These are phyloP conservation scores for Brachionus sp. DNA, from an alignment of 1,140 invertebrate species.

Conservation along the genomic window DNA sequence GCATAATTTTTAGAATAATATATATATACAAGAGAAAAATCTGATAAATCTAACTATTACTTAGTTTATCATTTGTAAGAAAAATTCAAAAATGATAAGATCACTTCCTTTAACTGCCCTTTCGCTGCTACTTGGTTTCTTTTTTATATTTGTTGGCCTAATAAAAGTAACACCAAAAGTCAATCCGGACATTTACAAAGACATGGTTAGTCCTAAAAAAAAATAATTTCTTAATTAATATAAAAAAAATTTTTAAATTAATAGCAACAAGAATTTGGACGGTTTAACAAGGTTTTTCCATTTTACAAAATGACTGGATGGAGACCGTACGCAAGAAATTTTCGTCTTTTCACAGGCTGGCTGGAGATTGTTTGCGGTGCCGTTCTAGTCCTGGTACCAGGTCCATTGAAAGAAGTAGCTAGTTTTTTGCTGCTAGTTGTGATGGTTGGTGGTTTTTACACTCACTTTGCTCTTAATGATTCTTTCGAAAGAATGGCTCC, in stretches of 20 bases:
- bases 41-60: too few species aligned
- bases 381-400: conserved; percentile 65
- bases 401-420: conserved; percentile 76
- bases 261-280: conserved; percentile 92
- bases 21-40: not conserved
- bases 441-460: conserved; percentile 83
- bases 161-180: conserved; percentile 85
- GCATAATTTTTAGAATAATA: not conserved
- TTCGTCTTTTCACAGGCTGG: conserved; percentile 77
- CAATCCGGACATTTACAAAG: conserved; percentile 90
- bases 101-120: conserved; percentile 83
- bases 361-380: conserved; percentile 84
- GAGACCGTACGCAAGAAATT: conserved; percentile 74
- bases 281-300: conserved; percentile 93
- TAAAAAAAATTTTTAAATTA: conserved; percentile 58
- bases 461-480: conserved; percentile 84
- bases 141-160: conserved; percentile 89
- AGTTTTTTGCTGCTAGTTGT: conserved; percentile 76
- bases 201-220: conserved; percentile 73
- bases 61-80: not conserved
- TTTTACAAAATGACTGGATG: conserved; percentile 63
- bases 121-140: conserved; percentile 82
- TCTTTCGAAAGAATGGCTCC: conserved; percentile 87
- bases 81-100: conserved; percentile 50
- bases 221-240: not conserved